phyloP scores from a whole-genome alignment of 2,888 invertebrate genomes.

The Elegia similella region DNA sequence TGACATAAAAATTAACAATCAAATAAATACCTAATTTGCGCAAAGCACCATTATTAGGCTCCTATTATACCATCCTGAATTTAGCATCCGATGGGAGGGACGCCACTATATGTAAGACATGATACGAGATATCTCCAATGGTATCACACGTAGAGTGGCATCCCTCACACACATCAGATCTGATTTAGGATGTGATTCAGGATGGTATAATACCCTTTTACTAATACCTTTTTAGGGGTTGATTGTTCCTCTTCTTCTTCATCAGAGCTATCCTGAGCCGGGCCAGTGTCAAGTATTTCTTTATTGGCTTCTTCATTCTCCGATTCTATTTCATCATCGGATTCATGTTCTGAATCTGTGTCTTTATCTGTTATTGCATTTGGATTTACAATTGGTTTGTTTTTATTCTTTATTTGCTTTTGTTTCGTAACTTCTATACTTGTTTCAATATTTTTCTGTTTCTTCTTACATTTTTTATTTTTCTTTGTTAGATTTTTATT shows the following conservation, averaged over 20 bases:
- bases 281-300: slow-evolving; percentile 46
- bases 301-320: slow-evolving; percentile 64
- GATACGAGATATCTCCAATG: too few relatives aligned
- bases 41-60: too few relatives aligned
- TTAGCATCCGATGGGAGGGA: too few relatives aligned
- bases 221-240: slow-evolving; percentile 23
- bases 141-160: too few relatives aligned
- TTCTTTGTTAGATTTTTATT: neutral
- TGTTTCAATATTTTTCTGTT: slow-evolving; percentile 16
- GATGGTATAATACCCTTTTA: too few relatives aligned
- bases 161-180: too few relatives aligned
- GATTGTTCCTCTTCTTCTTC: slow-evolving; percentile 45
- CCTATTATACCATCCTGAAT: too few relatives aligned
- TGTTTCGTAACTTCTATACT: neutral
- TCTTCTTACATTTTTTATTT: slow-evolving; percentile 1
- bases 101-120: too few relatives aligned
- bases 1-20: too few relatives aligned
- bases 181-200: too few relatives aligned
- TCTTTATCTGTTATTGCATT: slow-evolving; percentile 71
- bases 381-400: slow-evolving; percentile 47
- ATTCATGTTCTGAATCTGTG: slow-evolving; percentile 72
- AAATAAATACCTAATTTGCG: too few relatives aligned
- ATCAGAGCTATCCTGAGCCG: slow-evolving; percentile 51
- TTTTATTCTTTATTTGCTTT: slow-evolving; percentile 25
- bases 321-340: slow-evolving; percentile 69